Conservation (phyloP, 1,140 invertebrate species). For the Zeugodacus cucurbitae region DNA sequence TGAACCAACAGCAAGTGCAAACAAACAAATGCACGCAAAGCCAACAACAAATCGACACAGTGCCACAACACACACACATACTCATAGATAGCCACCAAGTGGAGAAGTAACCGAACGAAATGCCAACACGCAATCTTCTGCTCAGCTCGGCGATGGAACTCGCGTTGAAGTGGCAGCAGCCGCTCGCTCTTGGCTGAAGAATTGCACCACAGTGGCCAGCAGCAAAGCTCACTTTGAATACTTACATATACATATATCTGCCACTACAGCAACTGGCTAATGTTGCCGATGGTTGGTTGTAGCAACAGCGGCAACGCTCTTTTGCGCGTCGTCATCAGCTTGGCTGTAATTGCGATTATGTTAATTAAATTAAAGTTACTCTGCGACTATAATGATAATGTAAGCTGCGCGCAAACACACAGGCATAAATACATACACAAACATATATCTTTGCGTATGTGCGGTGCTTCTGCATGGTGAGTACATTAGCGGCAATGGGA, state of each 20-base stretch:
- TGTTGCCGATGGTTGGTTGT: too few relatives aligned
- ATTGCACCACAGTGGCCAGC: background rate
- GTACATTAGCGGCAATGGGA: constrained; percentile 10
- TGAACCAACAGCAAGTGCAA: background rate
- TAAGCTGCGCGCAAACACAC: background rate
- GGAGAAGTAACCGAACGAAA: background rate
- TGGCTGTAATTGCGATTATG: constrained; percentile 32
- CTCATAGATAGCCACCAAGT: background rate
- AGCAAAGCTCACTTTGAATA: background rate
- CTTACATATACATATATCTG: background rate
- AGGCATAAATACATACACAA: background rate
- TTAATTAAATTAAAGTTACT: constrained; percentile 40
- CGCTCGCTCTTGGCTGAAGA: background rate
- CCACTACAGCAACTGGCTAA: background rate
- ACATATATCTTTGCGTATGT: background rate
- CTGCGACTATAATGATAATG: constrained; percentile 11
- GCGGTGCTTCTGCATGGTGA: background rate
- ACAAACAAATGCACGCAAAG: background rate
- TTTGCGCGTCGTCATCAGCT: background rate
- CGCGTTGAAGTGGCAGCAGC: background rate
- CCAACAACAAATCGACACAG: background rate
- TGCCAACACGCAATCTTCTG: background rate
- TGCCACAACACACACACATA: background rate
- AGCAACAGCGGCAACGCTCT: background rate
- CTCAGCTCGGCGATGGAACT: background rate